These are phyloP conservation scores for Dascillus cervinus DNA, from an alignment of 2,888 invertebrate genomes.

Conservation along the genomic window DNA sequence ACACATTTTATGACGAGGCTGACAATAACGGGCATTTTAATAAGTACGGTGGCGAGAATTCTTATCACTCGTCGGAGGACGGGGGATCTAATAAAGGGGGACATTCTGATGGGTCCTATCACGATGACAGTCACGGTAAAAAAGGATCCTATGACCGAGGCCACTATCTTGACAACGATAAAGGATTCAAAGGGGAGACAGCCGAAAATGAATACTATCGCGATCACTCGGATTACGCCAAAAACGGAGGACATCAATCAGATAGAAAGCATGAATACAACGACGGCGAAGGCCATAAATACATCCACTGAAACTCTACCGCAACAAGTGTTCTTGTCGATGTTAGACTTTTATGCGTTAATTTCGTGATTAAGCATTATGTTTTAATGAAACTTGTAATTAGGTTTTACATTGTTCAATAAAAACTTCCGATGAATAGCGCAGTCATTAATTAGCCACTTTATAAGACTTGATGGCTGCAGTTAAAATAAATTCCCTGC, in stretches of 20 bases:
- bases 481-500: too few species aligned
- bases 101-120: slow-evolving; percentile 46
- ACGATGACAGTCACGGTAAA: slow-evolving; percentile 48
- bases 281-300: slow-evolving; percentile 28
- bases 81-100: slow-evolving; percentile 53
- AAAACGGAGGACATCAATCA: slow-evolving; percentile 46
- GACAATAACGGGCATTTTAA: slow-evolving; percentile 59
- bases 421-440: too few species aligned
- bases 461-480: too few species aligned
- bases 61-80: slow-evolving; percentile 47
- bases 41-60: slow-evolving; percentile 52
- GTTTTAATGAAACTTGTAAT: too few species aligned
- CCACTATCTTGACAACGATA: slow-evolving; percentile 45
- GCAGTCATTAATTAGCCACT: too few species aligned
- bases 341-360: too few species aligned
- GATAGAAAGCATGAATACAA: slow-evolving; percentile 46
- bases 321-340: too few species aligned
- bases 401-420: too few species aligned
- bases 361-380: too few species aligned
- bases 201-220: slow-evolving; percentile 50
- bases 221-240: slow-evolving; percentile 48
- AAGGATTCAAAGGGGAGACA: slow-evolving; percentile 50
- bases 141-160: slow-evolving; percentile 54
- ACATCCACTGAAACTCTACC: too few species aligned
- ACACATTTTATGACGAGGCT: slow-evolving; percentile 66